Base-by-base conservation (phyloP, 2,888 invertebrate species). In the Lepidochitona cinerea region DNA sequence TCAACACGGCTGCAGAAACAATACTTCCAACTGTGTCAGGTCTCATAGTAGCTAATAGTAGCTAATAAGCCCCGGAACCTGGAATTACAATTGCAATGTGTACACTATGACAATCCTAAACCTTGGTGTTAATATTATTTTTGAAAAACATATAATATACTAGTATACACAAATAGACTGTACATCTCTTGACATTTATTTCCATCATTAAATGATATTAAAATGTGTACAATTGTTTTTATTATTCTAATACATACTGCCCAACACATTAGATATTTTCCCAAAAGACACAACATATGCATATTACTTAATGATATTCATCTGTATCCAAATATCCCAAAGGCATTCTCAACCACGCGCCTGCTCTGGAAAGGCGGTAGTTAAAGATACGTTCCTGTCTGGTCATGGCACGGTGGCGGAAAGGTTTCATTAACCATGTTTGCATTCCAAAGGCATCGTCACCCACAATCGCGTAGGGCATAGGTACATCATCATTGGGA, bases 341-440 rank as follows among this genome's bases (percentile, higher is more conserved):
- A 68, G 14, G 68, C 36, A 26, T 69, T 69, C 35, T 69, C 52
- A 9, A 69, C 53, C 52, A 49, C 69, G 14, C 69, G 14, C 26
- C 9, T 6, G 29, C 69, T 18, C 53, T 49, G 18, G 53, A 53
- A 7, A 69, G 69, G 5, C 52, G 7, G 69, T 41, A 69, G 49
- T 54, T 74, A 67, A 72, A 72, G 3, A 74, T 59, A 7, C 68
- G 41, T 37, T 74, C 37, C 12, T 65, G 32, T 32, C 23, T 32
- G 12, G 37, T 5, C 64, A 18, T 33, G 65, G 14, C 52, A 71
- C 35, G 32, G 29, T 65, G 23, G 23, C 32, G 65, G 65, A 6
- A 74, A n/a, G 74, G 67, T 36, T 74, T 74, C 74, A 74, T 70
- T 26, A 71, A 29, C 74, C 74, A 74, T 26, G 29, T 71, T 4